Conservation (phyloP, 2,888 invertebrate species). For the Eueremaeus valkanovi region DNA sequence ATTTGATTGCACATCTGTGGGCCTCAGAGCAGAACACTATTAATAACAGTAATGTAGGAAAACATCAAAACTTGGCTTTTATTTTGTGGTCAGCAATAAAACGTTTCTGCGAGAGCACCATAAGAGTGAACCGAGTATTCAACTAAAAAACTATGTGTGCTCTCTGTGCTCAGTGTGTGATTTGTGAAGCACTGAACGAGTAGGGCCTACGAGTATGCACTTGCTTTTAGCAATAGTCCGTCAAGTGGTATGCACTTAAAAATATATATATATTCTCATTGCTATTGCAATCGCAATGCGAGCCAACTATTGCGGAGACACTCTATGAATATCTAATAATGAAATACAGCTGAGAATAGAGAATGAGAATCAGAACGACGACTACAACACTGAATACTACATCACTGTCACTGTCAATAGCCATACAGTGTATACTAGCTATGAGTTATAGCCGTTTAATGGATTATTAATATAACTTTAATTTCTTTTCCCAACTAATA, state of each 20-base stretch:
- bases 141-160: slow-evolving; percentile 2
- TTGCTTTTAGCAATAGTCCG: slow-evolving; percentile 31
- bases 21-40: neutral
- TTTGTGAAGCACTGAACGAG: neutral
- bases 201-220: slow-evolving; percentile 29
- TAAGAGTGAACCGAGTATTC: neutral
- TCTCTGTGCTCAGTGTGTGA: neutral
- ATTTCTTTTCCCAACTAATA: neutral
- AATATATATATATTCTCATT: neutral
- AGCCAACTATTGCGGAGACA: neutral
- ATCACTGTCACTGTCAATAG: neutral
- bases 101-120: slow-evolving; percentile 3
- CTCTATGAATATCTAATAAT: slow-evolving; percentile 31
- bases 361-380: neutral
- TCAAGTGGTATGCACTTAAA: slow-evolving; percentile 31
- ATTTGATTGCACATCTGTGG: slow-evolving; percentile 32
- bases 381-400: neutral
- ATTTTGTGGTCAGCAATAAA: slow-evolving; percentile 34
- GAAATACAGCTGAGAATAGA: no score
- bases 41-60: slow-evolving; percentile 18
- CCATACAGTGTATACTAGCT: no score
- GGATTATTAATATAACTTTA: neutral
- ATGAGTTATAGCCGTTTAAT: neutral
- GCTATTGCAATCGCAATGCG: neutral
- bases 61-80: slow-evolving; percentile 20